Conservation (phyloP, 2,888 invertebrate genomes). For the Mylabris sibirica region DNA sequence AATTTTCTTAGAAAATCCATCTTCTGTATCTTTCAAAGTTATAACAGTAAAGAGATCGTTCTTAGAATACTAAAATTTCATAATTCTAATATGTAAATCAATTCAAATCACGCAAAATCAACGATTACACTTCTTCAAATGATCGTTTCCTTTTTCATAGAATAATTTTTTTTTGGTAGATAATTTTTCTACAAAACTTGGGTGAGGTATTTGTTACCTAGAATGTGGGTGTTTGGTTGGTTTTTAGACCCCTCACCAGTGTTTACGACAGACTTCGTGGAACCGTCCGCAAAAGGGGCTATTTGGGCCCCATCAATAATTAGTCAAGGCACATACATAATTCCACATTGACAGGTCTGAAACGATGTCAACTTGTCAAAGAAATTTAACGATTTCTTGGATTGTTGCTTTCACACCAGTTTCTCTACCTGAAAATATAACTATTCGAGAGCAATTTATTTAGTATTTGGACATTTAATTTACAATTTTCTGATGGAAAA, state of each 20-base stretch:
- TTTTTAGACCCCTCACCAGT: conserved; percentile 17
- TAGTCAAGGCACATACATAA: conserved; percentile 56
- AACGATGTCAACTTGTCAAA: conserved; percentile 55
- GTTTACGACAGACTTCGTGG: conserved; percentile 58
- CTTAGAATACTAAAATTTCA: neutral
- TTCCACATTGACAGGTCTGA: conserved; percentile 50
- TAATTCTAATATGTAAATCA: conserved; percentile 1
- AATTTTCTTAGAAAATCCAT: conserved; percentile 23
- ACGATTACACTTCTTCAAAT: neutral
- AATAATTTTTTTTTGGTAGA: neutral
- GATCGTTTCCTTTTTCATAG: neutral
- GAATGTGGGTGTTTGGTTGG: conserved; percentile 24
- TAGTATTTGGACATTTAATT: neutral
- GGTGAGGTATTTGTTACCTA: neutral
- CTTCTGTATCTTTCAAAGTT: neutral
- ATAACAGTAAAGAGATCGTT: neutral
- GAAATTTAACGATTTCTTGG: conserved; percentile 57
- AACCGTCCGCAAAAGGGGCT: conserved; percentile 53
- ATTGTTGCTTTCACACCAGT: conserved; percentile 16
- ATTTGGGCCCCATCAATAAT: conserved; percentile 52
- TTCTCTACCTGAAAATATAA: neutral
- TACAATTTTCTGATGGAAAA: neutral
- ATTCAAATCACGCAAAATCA: neutral
- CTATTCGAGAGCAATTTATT: conserved; percentile 2
- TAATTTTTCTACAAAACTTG: neutral